Conservation (phyloP, 2,888 invertebrate genomes). For the Villa cingulata region DNA sequence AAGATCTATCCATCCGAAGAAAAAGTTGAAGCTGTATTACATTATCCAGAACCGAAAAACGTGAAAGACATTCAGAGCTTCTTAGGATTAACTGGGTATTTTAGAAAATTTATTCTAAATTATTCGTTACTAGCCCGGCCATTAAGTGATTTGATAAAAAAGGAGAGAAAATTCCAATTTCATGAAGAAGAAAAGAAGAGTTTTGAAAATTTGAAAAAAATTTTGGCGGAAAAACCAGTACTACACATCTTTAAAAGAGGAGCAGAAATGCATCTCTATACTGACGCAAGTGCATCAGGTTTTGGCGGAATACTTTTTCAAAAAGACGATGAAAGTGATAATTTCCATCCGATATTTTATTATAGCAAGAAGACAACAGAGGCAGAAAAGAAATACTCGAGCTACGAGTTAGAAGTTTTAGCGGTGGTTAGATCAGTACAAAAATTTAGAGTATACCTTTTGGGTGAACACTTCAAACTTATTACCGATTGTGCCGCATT, state of each 20-base stretch:
- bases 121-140: slow-evolving; percentile 4
- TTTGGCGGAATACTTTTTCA: slow-evolving; percentile 19
- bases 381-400: not conserved
- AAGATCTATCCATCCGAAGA: slow-evolving; percentile 1
- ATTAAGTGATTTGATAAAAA: slow-evolving; percentile 1
- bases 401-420: slow-evolving; percentile 8
- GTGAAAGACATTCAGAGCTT: slow-evolving; percentile 12
- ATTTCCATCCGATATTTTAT: slow-evolving; percentile 8
- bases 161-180: slow-evolving; percentile 4
- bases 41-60: slow-evolving; percentile 5
- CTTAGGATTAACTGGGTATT: slow-evolving; percentile 5
- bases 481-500: slow-evolving; percentile 15
- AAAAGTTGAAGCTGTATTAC: slow-evolving; percentile 4
- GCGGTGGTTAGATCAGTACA: slow-evolving; percentile 3
- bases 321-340: slow-evolving; percentile 2
- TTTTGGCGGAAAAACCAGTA: slow-evolving; percentile 13
- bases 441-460: not conserved
- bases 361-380: not conserved
- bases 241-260: slow-evolving; percentile 19
- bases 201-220: no score
- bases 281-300: slow-evolving; percentile 19
- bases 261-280: slow-evolving; percentile 19
- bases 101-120: not conserved
- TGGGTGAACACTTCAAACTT: slow-evolving; percentile 13
- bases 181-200: slow-evolving; percentile 20